phyloP scores from a whole-genome alignment of 2,113 vertebrate species.

The Triplophysa tibetana region DNA sequence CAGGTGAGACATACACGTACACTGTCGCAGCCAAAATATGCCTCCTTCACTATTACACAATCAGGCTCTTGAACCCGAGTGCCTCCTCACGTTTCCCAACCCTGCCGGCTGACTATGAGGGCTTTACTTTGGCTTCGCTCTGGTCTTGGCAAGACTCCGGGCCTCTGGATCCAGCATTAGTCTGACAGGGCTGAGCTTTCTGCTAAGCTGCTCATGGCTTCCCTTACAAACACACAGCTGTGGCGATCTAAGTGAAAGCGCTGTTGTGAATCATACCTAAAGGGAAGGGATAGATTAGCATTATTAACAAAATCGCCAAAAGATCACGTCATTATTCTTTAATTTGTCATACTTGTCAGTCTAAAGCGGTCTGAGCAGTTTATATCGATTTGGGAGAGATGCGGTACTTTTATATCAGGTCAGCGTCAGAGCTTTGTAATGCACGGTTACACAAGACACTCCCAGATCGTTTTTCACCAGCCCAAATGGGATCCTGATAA shows the following conservation, averaged over 20 bases:
- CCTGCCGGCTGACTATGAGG: slow-evolving; percentile 17
- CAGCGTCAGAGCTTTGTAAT: not conserved
- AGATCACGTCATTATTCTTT: slow-evolving; percentile 27
- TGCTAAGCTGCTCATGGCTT: not conserved
- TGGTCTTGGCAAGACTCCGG: slow-evolving; percentile 24
- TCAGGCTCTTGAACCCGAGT: slow-evolving; percentile 40
- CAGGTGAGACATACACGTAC: slow-evolving; percentile 45
- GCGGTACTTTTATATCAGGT: slow-evolving; percentile 21
- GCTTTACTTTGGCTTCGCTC: slow-evolving; percentile 43
- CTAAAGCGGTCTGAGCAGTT: slow-evolving; percentile 24
- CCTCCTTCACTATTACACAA: slow-evolving; percentile 53
- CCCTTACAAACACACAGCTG: slow-evolving; percentile 1
- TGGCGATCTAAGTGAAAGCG: slow-evolving; percentile 4
- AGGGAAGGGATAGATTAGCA: slow-evolving; percentile 15
- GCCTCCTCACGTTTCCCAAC: not conserved
- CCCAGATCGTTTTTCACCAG: slow-evolving; percentile 44
- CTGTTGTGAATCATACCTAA: slow-evolving; percentile 16
- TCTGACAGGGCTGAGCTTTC: slow-evolving; percentile 13
- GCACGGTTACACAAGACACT: slow-evolving; percentile 28
- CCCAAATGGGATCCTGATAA: slow-evolving; percentile 36
- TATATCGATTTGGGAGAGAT: slow-evolving; percentile 28
- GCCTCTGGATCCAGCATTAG: slow-evolving; percentile 24
- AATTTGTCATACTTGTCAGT: slow-evolving; percentile 15
- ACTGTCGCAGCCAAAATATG: slow-evolving; percentile 5
- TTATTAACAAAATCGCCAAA: slow-evolving; percentile 14